Evolutionary conservation across 2,888 invertebrate genomes (phyloP).

Genomic region (Hymenopus coronatus): DNA sequence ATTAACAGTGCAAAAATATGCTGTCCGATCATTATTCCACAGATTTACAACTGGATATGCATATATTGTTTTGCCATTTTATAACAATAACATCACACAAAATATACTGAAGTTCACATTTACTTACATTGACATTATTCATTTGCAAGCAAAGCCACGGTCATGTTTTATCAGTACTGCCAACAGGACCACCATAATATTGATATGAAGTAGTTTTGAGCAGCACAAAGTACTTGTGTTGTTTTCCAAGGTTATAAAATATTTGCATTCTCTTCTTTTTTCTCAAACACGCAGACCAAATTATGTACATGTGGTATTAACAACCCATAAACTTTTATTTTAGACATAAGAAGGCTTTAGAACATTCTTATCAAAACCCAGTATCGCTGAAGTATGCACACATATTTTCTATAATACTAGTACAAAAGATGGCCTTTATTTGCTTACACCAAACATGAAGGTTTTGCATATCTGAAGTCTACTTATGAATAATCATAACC

Average conservation of each 20-base stretch:
- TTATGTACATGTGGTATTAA: not conserved
- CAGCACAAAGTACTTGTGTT: not conserved
- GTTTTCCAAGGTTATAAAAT: not conserved
- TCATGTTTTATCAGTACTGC: not conserved
- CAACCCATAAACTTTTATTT: no score
- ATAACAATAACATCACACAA: not conserved
- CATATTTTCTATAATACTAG: no score
- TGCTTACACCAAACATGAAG: no score
- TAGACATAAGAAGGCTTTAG: no score
- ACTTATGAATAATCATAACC: no score
- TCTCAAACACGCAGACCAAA: not conserved
- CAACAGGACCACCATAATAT: not conserved
- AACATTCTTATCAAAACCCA: no score
- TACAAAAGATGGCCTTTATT: no score
- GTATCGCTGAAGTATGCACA: no score
- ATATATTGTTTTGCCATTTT: not conserved
- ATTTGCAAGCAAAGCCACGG: not conserved
- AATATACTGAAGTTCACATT: not conserved
- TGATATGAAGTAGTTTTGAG: not conserved
- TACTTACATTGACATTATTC: not conserved
- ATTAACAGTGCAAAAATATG: not conserved
- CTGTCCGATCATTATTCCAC: not conserved
- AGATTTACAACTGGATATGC: not conserved
- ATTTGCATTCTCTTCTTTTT: not conserved
- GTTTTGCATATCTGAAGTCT: no score